phyloP scores from a whole-genome alignment of 2,888 invertebrate species.

The Dryocosmus kuriphilus region DNA sequence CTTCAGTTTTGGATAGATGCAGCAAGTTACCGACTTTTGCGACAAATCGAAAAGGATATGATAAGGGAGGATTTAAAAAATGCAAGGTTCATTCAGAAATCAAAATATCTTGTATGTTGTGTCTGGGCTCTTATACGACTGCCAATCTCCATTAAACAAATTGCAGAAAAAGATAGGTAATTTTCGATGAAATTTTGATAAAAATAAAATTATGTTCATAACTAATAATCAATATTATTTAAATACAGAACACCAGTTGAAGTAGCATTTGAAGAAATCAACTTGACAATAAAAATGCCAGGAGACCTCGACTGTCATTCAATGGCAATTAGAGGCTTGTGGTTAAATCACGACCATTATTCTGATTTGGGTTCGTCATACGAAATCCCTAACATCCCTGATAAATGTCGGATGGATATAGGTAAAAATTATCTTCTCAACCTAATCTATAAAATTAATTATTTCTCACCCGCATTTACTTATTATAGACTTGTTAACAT shows the following conservation, averaged over 20 bases:
- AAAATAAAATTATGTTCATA: neutral
- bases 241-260: conserved; percentile 79
- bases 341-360: conserved; percentile 81
- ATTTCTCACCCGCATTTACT: neutral
- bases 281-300: conserved; percentile 80
- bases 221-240: neutral
- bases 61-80: conserved; percentile 77
- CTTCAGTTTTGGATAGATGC: conserved; percentile 78
- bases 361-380: conserved; percentile 78
- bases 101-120: conserved; percentile 76
- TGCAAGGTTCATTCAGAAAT: conserved; percentile 75
- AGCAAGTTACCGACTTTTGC: conserved; percentile 78
- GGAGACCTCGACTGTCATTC: conserved; percentile 79
- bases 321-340: conserved; percentile 80
- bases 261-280: conserved; percentile 80
- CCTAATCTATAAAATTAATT: conserved; percentile 15
- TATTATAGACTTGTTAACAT: conserved; percentile 78
- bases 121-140: conserved; percentile 78
- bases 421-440: conserved; percentile 46
- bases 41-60: conserved; percentile 78
- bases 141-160: conserved; percentile 72
- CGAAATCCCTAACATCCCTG: conserved; percentile 72
- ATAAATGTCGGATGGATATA: conserved; percentile 61
- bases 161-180: conserved; percentile 69
- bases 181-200: neutral